Evolutionary conservation across 2,888 invertebrate species (phyloP).

Genomic region (Sympetrum striolatum): DNA sequence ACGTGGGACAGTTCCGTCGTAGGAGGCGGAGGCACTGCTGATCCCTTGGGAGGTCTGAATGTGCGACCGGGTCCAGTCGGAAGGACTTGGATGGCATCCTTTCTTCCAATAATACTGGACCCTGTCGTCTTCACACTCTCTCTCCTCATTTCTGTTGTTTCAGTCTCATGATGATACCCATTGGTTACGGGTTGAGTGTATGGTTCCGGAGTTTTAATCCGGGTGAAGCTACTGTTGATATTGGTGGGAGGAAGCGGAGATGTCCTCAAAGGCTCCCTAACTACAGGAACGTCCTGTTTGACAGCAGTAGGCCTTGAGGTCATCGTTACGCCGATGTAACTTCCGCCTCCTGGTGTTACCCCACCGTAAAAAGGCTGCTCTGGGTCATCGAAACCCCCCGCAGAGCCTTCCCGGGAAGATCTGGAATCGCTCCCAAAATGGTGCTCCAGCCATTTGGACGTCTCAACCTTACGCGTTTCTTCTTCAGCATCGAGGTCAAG

Average conservation of each 20-base stretch:
- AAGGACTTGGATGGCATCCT: constrained; percentile 51
- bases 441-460: constrained; percentile 89
- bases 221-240: neutral
- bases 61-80: constrained; percentile 53
- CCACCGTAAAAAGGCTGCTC: constrained; percentile 58
- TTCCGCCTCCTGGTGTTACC: constrained; percentile 58
- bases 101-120: neutral
- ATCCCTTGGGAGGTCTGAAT: constrained; percentile 48
- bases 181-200: neutral
- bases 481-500: constrained; percentile 87
- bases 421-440: constrained; percentile 89
- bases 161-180: constrained; percentile 45
- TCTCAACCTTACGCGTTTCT: constrained; percentile 87
- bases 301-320: constrained; percentile 66
- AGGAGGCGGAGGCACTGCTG: constrained; percentile 9
- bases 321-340: constrained; percentile 79
- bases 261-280: neutral
- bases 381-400: constrained; percentile 64
- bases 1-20: constrained; percentile 10
- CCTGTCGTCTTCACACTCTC: neutral
- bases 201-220: constrained; percentile 2
- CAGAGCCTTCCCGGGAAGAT: constrained; percentile 72
- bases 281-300: neutral
- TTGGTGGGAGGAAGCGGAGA: neutral
- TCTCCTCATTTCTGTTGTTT: neutral